Conservation (phyloP, 2,113 vertebrate genomes). For the Stercorarius parasiticus region DNA sequence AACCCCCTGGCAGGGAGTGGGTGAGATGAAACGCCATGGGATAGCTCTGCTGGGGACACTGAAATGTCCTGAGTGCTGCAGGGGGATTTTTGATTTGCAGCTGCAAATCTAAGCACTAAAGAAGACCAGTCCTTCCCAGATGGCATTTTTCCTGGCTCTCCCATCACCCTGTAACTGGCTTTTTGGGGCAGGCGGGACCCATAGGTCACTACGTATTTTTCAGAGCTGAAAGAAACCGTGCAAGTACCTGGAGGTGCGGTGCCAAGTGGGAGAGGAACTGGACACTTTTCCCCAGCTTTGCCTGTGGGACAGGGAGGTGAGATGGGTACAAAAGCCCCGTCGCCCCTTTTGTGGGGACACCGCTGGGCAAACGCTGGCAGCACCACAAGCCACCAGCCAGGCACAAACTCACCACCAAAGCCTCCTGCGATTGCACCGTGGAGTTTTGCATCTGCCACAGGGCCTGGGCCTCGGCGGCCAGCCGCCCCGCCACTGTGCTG, state of each 20-base stretch:
- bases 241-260: slow-evolving; percentile 64
- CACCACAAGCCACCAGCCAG: rapidly evolving
- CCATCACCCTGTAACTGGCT: not conserved
- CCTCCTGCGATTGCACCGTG: slow-evolving; percentile 41
- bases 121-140: rapidly evolving
- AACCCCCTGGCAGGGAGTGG: not conserved
- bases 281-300: slow-evolving; percentile 62
- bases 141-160: not conserved
- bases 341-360: not conserved
- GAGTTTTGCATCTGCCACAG: slow-evolving; percentile 58
- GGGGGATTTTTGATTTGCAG: not conserved
- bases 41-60: rapidly evolving
- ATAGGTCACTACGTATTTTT: not conserved
- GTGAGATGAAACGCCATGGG: rapidly evolving
- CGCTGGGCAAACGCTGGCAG: rapidly evolving
- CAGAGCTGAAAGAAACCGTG: rapidly evolving
- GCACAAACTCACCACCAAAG: slow-evolving; percentile 60
- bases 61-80: not conserved
- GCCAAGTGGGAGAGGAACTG: slow-evolving; percentile 54
- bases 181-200: not conserved
- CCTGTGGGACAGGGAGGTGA: slow-evolving; percentile 47
- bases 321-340: rapidly evolving
- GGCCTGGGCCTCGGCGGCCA: not conserved
- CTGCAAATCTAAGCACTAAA: not conserved
- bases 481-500: not conserved